A percentile compares a stretch with the other conserved stretches of the same genome.
phyloP scores from a whole-genome alignment of 2,888 invertebrate species.

The Amblyjoppa fuscipennis region DNA sequence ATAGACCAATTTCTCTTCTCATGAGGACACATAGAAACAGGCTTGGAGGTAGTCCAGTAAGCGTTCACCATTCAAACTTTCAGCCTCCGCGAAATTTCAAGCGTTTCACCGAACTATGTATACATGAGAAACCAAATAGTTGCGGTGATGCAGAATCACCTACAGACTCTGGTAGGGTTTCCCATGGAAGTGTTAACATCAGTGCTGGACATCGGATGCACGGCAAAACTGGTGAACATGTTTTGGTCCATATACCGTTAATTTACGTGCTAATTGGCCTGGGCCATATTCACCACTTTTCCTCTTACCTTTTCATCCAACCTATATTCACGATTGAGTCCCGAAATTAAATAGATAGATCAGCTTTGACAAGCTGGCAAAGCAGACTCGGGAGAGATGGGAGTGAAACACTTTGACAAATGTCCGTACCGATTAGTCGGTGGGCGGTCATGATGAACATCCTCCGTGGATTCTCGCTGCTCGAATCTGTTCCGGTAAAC shows the following conservation, averaged over 20 bases:
- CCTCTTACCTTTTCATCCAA: too few relatives aligned
- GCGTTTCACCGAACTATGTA: not conserved
- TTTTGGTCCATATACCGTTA: too few relatives aligned
- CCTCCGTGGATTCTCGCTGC: not conserved
- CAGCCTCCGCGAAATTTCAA: too few relatives aligned
- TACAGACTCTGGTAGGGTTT: not conserved
- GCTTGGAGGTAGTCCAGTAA: not conserved
- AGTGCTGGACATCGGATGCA: not conserved
- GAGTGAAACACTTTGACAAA: conserved; percentile 38
- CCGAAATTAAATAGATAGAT: conserved; percentile 24
- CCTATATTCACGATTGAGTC: not conserved
- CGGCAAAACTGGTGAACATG: too few relatives aligned
- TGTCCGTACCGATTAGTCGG: conserved; percentile 36
- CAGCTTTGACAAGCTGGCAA: not conserved
- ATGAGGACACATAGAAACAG: not conserved
- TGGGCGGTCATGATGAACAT: not conserved
- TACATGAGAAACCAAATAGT: not conserved
- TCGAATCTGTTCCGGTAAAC: not conserved
- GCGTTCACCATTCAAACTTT: not conserved
- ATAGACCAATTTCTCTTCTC: not conserved
- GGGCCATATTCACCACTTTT: too few relatives aligned
- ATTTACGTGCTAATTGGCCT: too few relatives aligned
- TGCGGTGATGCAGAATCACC: not conserved
- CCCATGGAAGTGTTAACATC: not conserved
- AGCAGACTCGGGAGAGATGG: not conserved